Evolutionary conservation across 2,888 invertebrate genomes (phyloP).

Genomic region (Ischnura elegans): DNA sequence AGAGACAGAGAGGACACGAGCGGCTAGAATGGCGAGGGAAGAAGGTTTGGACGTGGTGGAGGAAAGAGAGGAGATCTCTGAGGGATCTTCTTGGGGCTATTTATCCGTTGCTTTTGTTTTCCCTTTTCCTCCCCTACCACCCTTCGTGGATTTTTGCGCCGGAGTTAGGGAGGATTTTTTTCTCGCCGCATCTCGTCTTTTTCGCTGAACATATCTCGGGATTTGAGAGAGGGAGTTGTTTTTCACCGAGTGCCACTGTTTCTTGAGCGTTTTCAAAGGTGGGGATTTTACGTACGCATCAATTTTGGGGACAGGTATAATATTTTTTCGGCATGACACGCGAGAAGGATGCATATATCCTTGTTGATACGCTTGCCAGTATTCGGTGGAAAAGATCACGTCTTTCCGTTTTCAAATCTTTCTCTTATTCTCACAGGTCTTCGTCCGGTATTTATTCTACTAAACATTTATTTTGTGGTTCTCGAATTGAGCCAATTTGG

Average conservation of each 20-base stretch:
- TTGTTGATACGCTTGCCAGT: not conserved
- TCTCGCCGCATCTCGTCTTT: not conserved
- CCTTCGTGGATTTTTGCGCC: not conserved
- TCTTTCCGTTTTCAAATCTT: not conserved
- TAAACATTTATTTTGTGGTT: not conserved
- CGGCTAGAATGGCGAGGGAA: not conserved
- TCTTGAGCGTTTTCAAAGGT: not conserved
- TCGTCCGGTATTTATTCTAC: not conserved
- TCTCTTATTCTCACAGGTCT: not conserved
- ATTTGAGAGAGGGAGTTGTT: slow-evolving; percentile 5
- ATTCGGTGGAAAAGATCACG: not conserved
- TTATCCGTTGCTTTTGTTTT: slow-evolving; percentile 15
- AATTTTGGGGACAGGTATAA: slow-evolving; percentile 55
- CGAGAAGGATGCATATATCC: not conserved
- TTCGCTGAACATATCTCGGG: not conserved
- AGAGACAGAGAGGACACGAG: not conserved
- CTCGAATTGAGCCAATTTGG: not conserved
- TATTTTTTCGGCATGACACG: not conserved
- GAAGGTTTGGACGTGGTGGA: not conserved
- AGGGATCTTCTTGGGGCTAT: not conserved
- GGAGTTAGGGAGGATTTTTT: not conserved
- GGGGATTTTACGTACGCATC: not conserved
- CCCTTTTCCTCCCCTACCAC: too few relatives aligned
- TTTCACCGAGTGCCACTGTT: not conserved
- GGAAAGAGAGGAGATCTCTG: not conserved